Conservation (phyloP, 2,113 vertebrate species). For the Labeo rohita region DNA sequence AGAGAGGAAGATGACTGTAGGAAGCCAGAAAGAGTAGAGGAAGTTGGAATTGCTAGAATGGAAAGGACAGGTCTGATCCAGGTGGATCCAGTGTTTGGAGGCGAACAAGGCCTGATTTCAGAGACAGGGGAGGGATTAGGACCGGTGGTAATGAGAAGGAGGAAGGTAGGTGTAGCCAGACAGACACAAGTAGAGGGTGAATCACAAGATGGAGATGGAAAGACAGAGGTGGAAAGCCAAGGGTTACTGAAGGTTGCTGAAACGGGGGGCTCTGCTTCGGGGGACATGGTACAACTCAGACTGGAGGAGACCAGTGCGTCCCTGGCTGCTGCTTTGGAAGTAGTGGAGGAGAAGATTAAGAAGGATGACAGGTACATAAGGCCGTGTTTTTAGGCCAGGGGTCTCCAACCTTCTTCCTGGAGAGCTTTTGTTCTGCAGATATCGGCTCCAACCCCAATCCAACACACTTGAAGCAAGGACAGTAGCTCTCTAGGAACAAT, state of each 20-base stretch:
- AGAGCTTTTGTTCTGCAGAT: no score
- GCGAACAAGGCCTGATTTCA: conserved; percentile 22
- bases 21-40: conserved; percentile 25
- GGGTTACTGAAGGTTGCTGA: conserved; percentile 13
- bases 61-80: conserved; percentile 6
- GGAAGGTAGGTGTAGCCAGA: conserved; percentile 57
- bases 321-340: conserved; percentile 89
- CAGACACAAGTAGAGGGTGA: conserved; percentile 50
- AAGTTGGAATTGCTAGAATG: conserved; percentile 23
- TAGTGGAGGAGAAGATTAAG: conserved; percentile 91
- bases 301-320: conserved; percentile 93
- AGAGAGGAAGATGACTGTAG: conserved; percentile 65
- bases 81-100: conserved; percentile 6
- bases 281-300: conserved; percentile 58
- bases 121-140: conserved; percentile 31
- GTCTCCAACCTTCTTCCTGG: no score
- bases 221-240: conserved; percentile 13
- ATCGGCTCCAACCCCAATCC: no score
- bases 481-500: no score
- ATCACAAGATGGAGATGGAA: background rate
- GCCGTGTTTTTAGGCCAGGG: no score
- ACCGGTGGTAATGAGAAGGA: conserved; percentile 33
- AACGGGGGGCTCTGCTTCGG: conserved; percentile 67
- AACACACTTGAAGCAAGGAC: no score
- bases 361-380: conserved; percentile 87